phyloP scores from a whole-genome alignment of 2,888 invertebrate species.

The Dolichopus griseipennis region DNA sequence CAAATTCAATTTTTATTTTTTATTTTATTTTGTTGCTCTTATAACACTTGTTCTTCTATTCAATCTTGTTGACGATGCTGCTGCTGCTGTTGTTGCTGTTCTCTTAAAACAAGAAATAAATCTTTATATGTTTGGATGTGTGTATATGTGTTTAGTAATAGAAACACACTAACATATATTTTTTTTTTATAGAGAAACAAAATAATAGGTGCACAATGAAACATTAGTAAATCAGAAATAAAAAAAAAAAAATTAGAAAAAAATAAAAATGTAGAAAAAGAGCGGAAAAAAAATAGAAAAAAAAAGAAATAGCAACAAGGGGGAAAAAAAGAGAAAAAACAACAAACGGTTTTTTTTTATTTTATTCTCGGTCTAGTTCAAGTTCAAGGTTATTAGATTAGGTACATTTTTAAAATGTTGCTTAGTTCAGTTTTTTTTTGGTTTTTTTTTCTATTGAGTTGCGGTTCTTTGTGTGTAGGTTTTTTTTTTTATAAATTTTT shows the following conservation, averaged over 20 bases:
- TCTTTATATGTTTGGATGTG: too few species aligned
- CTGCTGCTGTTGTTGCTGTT: too few species aligned
- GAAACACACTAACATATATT: neutral
- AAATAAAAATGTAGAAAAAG: neutral
- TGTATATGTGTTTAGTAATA: too few species aligned
- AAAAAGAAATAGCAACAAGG: neutral
- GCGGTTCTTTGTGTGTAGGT: neutral
- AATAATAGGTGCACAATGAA: too few species aligned
- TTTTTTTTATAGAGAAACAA: neutral
- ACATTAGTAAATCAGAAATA: neutral
- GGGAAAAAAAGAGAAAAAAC: neutral
- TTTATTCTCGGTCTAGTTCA: constrained; percentile 22
- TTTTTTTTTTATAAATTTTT: constrained; percentile 13
- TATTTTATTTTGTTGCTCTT: too few species aligned
- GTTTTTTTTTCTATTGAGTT: constrained; percentile 8
- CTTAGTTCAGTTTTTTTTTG: neutral
- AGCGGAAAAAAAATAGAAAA: neutral
- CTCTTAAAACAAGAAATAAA: too few species aligned
- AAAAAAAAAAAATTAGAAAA: neutral
- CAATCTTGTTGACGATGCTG: too few species aligned
- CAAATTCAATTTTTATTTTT: too few species aligned
- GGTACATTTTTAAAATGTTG: neutral
- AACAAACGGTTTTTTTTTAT: constrained; percentile 18
- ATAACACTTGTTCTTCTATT: too few species aligned
- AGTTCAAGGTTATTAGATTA: constrained; percentile 6